These are phyloP conservation scores for Pheosia gnoma DNA, from an alignment of 2,888 invertebrate species.

Conservation along the genomic window DNA sequence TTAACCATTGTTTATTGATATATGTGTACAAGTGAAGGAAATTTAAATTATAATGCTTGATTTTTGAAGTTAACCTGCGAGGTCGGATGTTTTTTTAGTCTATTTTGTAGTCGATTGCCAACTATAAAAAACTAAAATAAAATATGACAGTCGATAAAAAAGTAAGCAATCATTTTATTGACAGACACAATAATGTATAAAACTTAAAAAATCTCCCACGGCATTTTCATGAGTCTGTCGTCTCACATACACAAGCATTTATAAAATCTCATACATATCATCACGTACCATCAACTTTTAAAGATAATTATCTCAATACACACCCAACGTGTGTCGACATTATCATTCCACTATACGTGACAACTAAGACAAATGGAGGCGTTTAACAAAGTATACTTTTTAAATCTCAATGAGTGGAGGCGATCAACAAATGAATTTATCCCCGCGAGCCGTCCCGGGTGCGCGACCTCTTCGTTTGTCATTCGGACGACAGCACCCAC, in stretches of 20 bases:
- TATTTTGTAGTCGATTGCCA: no score
- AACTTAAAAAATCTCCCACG: neutral
- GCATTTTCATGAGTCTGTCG: neutral
- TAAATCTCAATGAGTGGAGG: constrained; percentile 32
- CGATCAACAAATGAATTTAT: constrained; percentile 61
- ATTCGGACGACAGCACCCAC: constrained; percentile 64
- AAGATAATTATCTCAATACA: constrained; percentile 36
- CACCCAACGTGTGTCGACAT: constrained; percentile 27
- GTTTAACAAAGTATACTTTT: constrained; percentile 37
- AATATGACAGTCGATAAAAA: no score
- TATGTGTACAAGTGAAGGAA: no score
- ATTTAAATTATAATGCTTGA: no score
- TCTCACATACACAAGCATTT: constrained; percentile 12
- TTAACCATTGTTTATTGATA: no score
- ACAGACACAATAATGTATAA: neutral
- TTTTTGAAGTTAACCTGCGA: no score
- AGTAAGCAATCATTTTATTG: no score
- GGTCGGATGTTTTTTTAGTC: no score
- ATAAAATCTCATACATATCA: constrained; percentile 21
- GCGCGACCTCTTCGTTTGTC: constrained; percentile 60
- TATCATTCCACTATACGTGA: constrained; percentile 42
- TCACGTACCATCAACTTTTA: constrained; percentile 29
- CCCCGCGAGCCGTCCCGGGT: constrained; percentile 41
- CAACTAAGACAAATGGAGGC: constrained; percentile 40
- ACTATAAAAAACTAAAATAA: no score